A percentile compares a stretch with the other conserved stretches of the same genome.
Evolutionary conservation across 2,797 vertebrate genomes (phyloP).

Genomic region (Anguilla pacifica): DNA sequence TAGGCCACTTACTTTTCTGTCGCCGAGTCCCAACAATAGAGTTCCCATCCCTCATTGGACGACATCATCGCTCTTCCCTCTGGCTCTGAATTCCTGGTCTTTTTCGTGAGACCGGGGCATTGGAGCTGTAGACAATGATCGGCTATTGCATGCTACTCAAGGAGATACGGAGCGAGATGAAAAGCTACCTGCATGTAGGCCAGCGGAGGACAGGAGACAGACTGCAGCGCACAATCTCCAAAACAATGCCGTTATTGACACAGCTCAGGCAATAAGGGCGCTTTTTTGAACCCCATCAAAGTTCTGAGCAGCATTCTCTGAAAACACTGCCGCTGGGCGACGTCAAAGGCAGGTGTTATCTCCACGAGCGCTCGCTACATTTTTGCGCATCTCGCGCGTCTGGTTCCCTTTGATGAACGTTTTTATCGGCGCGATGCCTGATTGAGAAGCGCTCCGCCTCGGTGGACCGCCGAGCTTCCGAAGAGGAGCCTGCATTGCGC

Average conservation of each 20-base stretch:
- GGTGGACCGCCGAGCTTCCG: neutral
- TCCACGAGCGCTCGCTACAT: constrained; percentile 52
- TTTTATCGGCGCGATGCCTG: constrained; percentile 56
- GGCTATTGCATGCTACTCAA: constrained; percentile 71
- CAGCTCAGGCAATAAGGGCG: constrained; percentile 74
- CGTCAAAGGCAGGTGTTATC: constrained; percentile 72
- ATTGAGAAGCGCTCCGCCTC: constrained; percentile 29
- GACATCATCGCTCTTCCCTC: neutral
- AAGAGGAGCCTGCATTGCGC: constrained; percentile 24
- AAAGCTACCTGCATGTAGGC: constrained; percentile 77
- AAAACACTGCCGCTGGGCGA: constrained; percentile 52
- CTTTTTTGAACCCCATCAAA: constrained; percentile 72
- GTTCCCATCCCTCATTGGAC: neutral
- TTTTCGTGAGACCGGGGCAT: neutral
- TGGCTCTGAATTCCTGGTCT: neutral
- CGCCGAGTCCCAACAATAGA: neutral
- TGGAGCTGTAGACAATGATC: constrained; percentile 36
- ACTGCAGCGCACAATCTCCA: constrained; percentile 68
- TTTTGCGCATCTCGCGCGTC: constrained; percentile 38
- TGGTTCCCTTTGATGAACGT: constrained; percentile 66
- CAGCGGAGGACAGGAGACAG: constrained; percentile 67
- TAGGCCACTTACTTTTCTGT: neutral
- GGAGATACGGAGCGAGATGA: constrained; percentile 76
- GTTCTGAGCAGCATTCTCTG: constrained; percentile 53
- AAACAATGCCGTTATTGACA: constrained; percentile 75